These are phyloP conservation scores for Paracanthobrama guichenoti DNA, from an alignment of 2,113 vertebrate species.

Conservation along the genomic window DNA sequence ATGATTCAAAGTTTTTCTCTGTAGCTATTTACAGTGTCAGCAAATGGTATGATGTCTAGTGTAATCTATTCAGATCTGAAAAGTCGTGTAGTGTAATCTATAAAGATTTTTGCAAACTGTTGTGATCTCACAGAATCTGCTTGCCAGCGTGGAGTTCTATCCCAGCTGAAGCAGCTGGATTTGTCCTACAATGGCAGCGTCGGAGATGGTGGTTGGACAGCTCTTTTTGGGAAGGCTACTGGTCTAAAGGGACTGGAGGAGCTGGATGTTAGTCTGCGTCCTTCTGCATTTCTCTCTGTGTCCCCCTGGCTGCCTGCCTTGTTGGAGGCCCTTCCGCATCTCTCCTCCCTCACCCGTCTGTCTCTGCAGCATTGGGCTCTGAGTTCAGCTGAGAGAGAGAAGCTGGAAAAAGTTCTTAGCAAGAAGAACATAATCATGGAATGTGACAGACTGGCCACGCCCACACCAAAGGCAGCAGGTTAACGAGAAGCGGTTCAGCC, in stretches of 20 bases:
- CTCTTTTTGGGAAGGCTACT: conserved; percentile 71
- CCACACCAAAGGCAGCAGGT: neutral
- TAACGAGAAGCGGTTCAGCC: neutral
- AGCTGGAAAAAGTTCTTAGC: conserved; percentile 68
- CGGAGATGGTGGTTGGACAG: conserved; percentile 74
- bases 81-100: neutral
- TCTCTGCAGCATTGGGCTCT: conserved; percentile 79
- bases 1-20: no score
- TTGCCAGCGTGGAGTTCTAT: conserved; percentile 67
- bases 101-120: neutral
- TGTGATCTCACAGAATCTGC: conserved; percentile 68
- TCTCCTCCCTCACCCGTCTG: conserved; percentile 75
- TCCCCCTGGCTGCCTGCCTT: conserved; percentile 78
- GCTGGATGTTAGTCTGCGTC: conserved; percentile 82
- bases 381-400: conserved; percentile 63
- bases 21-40: no score
- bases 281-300: conserved; percentile 62
- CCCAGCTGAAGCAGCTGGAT: conserved; percentile 75
- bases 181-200: conserved; percentile 83
- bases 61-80: neutral
- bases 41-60: neutral
- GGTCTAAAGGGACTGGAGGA: conserved; percentile 76
- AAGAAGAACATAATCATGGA: conserved; percentile 76
- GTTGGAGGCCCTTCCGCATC: conserved; percentile 69
- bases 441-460: conserved; percentile 58